Conservation (phyloP, 2,113 vertebrate genomes). For the Clinocottus analis region DNA sequence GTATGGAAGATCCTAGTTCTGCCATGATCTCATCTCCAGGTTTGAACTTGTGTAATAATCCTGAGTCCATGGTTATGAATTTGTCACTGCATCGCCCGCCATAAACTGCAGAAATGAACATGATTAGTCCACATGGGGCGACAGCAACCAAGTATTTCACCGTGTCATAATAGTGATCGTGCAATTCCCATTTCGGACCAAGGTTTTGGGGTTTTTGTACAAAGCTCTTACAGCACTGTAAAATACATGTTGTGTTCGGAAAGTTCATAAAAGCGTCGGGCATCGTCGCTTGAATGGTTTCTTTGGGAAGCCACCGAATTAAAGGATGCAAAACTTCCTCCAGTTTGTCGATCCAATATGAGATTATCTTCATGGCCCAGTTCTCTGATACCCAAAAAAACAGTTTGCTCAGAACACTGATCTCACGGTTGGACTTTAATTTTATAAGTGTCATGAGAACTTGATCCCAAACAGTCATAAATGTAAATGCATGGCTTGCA, state of each 20-base stretch:
- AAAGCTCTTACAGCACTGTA: neutral
- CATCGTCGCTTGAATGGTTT: neutral
- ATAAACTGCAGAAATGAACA: neutral
- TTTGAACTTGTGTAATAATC: neutral
- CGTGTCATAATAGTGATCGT: neutral
- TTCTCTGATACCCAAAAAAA: neutral
- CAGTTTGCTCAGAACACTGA: neutral
- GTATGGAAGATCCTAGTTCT: neutral
- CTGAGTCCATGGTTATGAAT: neutral
- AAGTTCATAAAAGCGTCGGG: neutral
- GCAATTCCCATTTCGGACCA: neutral
- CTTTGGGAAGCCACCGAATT: constrained; percentile 2
- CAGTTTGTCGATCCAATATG: neutral
- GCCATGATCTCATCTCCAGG: neutral
- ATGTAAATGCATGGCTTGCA: neutral
- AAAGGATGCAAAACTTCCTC: neutral
- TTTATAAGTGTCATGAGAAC: neutral
- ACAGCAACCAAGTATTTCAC: neutral
- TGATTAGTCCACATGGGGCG: constrained; percentile 20
- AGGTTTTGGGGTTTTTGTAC: neutral
- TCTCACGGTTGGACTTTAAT: neutral
- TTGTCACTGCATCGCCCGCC: neutral
- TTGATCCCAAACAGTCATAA: neutral
- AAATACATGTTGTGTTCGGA: neutral
- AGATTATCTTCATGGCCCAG: constrained; percentile 2